phyloP scores from a whole-genome alignment of 2,797 vertebrate genomes.

The Falco concolor region DNA sequence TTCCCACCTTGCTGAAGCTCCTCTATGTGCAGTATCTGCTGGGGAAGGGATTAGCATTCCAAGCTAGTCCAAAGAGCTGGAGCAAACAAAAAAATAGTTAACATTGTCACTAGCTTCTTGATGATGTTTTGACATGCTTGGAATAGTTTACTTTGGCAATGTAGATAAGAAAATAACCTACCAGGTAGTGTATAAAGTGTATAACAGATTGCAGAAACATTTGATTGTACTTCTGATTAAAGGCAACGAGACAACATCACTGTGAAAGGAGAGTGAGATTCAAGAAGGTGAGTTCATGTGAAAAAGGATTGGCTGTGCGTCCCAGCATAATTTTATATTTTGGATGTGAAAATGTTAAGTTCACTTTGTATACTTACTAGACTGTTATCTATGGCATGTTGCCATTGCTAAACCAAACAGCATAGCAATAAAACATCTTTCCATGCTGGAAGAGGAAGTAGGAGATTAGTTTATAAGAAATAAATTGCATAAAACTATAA shows the following conservation, averaged over 20 bases:
- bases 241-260: not conserved
- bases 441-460: constrained; percentile 17
- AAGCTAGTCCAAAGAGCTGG: not conserved
- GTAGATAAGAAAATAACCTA: constrained; percentile 17
- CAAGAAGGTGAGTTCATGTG: not conserved
- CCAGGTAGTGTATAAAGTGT: not conserved
- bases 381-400: not conserved
- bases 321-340: not conserved
- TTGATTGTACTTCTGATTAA: not conserved
- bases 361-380: not conserved
- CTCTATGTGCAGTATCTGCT: not conserved
- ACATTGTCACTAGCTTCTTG: not conserved
- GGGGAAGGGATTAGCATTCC: not conserved
- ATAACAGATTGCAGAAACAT: not conserved
- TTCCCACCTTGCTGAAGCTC: not conserved
- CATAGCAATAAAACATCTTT: not conserved
- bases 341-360: not conserved
- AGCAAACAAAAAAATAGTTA: constrained; percentile 18
- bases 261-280: not conserved
- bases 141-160: constrained; percentile 15
- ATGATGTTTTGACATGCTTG: constrained; percentile 11
- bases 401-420: constrained; percentile 18
- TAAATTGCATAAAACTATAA: constrained; percentile 2
- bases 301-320: rapidly evolving
- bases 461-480: constrained; percentile 45